Evolutionary conservation across 2,888 invertebrate genomes (phyloP).

Genomic region (Congeria kusceri): DNA sequence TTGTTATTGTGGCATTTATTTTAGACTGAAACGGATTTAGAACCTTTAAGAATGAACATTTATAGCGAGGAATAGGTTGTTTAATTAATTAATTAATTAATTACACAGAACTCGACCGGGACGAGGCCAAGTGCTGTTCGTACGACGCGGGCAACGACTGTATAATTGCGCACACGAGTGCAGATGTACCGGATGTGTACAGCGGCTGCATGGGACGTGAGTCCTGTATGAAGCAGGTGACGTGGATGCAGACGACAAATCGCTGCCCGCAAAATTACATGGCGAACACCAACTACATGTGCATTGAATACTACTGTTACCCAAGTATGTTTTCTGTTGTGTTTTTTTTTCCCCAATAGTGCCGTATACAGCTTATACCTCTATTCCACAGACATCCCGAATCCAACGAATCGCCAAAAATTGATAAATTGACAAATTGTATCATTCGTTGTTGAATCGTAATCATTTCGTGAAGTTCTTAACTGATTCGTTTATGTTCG

Average conservation of each 20-base stretch:
- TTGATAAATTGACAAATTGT: too few relatives aligned
- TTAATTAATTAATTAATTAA: neutral
- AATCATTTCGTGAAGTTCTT: too few relatives aligned
- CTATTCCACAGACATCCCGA: too few relatives aligned
- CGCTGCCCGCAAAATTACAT: slow-evolving; percentile 6
- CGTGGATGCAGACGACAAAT: slow-evolving; percentile 31
- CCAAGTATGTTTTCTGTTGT: slow-evolving; percentile 25
- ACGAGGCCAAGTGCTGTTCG: slow-evolving; percentile 42
- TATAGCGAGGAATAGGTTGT: too few relatives aligned
- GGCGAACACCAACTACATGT: slow-evolving; percentile 41
- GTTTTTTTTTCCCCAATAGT: too few relatives aligned
- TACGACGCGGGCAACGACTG: slow-evolving; percentile 30
- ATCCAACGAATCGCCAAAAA: too few relatives aligned
- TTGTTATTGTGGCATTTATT: too few relatives aligned
- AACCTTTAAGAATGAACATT: too few relatives aligned
- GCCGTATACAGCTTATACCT: too few relatives aligned
- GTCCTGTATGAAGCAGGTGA: slow-evolving; percentile 39
- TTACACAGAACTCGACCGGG: slow-evolving; percentile 20
- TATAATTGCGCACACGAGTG: slow-evolving; percentile 5
- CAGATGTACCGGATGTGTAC: slow-evolving; percentile 20
- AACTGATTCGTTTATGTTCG: too few relatives aligned
- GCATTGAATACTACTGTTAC: slow-evolving; percentile 36
- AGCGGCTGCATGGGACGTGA: slow-evolving; percentile 22
- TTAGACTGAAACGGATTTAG: too few relatives aligned
- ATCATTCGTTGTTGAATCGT: too few relatives aligned